Evolutionary conservation across 2,888 invertebrate genomes (phyloP), one percentile per base, ranked within the genome.

Genomic region (Andrena camellia): DNA sequence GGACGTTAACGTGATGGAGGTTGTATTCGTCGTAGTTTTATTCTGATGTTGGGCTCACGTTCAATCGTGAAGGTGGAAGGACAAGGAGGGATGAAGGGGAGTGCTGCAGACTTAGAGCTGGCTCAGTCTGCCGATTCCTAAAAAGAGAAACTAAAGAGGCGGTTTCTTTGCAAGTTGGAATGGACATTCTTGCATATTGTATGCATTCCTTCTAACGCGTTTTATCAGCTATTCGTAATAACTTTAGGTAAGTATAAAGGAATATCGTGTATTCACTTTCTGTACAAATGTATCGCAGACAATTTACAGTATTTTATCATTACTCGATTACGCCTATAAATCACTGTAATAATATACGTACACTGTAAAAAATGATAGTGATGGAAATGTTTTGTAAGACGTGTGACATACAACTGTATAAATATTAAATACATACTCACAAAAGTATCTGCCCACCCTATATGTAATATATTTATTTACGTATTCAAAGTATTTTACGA

Each of bases 1-100:
- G 77, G 85, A 89, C 90, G 89, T 91, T 91, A 91, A 89, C 89
- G 86, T 85, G 89, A 88, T 87, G 89, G 88, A 86, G 84, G 88
- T 89, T 78, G 88, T 72, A 85, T 81, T 84, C 88, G 74, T 73
- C 85, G 88, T 86, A 85, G 87, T 90, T 90, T 89, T 89, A 90
- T 89, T 89, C 84, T 74, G 90, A 90, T 90, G 89, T 87, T 88
- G 86, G 84, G 80, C 71, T 89, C 83, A 88, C 87, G 88, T 88
- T 89, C 90, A 86, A 89, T 89, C 88, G 88, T 73, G 74, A 70
- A 71, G 87, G 77, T 70, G 64, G 80, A 29, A 52, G 66, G 68
- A 69, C 62, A 68, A 81, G 82, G 63, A 29, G 68, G 77, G 71
- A 66, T 76, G 74, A 72, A 52, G 64, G 74, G 64, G 71, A 67